Conservation (phyloP, 2,797 vertebrate species). For the Sebastes elongatus region DNA sequence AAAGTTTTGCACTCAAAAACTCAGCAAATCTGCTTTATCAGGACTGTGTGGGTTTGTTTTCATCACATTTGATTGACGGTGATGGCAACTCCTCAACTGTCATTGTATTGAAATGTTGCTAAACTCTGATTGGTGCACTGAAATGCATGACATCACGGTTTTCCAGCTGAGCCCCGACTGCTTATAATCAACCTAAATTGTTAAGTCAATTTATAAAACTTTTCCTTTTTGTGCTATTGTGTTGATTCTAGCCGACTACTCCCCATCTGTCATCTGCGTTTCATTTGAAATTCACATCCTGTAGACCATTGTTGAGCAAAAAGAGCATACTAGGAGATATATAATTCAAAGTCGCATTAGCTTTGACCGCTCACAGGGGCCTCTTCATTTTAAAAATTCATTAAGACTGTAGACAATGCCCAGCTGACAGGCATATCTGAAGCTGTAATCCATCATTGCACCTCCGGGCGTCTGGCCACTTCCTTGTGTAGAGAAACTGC, state of each 20-base stretch:
- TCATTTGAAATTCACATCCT: slow-evolving; percentile 10
- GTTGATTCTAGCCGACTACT: neutral
- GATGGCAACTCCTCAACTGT: neutral
- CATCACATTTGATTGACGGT: neutral
- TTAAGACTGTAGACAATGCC: slow-evolving; percentile 44
- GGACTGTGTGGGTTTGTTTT: neutral
- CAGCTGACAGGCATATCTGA: slow-evolving; percentile 34
- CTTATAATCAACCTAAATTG: neutral
- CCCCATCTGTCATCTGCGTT: neutral
- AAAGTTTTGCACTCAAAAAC: neutral
- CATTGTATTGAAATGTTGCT: neutral
- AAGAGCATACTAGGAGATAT: slow-evolving; percentile 6
- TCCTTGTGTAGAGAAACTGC: neutral
- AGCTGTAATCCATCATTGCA: slow-evolving; percentile 53
- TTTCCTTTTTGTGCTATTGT: neutral
- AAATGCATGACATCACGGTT: neutral
- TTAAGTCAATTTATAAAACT: neutral
- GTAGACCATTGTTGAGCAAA: neutral
- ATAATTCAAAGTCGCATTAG: slow-evolving; percentile 55
- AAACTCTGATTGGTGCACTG: neutral
- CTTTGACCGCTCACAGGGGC: slow-evolving; percentile 47
- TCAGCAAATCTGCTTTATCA: neutral
- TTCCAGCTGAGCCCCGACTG: neutral
- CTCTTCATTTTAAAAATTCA: slow-evolving; percentile 57
- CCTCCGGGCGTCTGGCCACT: neutral